A percentile compares a stretch with the other conserved stretches of the same genome.
Evolutionary conservation across 2,113 vertebrate species (phyloP).

Genomic region (Anolis carolinensis): DNA sequence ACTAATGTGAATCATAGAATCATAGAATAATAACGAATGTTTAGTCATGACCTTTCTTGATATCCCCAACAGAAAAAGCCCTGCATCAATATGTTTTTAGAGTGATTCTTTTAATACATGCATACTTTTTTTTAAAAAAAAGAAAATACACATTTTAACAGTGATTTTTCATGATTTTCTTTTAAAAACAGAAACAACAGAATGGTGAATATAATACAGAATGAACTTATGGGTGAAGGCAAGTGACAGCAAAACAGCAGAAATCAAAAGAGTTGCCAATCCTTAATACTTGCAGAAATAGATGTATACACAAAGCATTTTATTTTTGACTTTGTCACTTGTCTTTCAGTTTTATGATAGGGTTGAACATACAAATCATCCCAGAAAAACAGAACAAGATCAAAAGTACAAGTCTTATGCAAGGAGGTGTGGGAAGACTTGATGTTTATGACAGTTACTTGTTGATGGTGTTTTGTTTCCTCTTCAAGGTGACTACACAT

Average conservation of each 20-base stretch:
- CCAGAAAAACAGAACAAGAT: not conserved
- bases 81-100: too few relatives aligned
- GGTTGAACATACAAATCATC: constrained; percentile 7
- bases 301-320: not conserved
- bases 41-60: too few relatives aligned
- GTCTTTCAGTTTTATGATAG: constrained; percentile 23
- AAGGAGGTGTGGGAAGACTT: not conserved
- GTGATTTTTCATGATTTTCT: too few relatives aligned
- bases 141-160: too few relatives aligned
- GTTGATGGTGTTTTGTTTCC: constrained; percentile 45
- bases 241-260: not conserved
- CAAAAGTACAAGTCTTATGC: not conserved
- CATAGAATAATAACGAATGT: too few relatives aligned
- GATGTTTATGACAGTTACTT: constrained; percentile 16
- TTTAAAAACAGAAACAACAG: not conserved
- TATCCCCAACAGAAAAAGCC: too few relatives aligned
- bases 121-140: too few relatives aligned
- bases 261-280: not conserved
- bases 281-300: not conserved
- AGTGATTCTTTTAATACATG: too few relatives aligned
- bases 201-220: not conserved
- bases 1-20: too few relatives aligned
- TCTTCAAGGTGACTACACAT: constrained; percentile 40
- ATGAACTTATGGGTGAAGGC: not conserved
- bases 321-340: not conserved